Percentiles rank a stretch among this genome's conserved stretches.
Conservation (phyloP, 2,888 invertebrate species). For the Venusia cambrica region DNA sequence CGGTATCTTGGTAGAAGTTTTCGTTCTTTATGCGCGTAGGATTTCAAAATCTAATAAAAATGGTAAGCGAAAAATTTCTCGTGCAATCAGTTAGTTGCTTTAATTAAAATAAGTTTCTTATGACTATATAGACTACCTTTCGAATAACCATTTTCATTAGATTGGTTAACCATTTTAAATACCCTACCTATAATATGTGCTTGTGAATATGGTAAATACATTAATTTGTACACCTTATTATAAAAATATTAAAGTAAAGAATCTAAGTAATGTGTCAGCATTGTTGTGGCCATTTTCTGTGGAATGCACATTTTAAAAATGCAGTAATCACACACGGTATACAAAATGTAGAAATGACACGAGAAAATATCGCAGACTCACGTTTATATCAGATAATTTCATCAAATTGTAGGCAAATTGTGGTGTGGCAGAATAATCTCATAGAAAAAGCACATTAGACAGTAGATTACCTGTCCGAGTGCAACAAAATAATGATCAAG, state of each 20-base stretch:
- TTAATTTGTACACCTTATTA: neutral
- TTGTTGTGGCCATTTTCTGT: constrained; percentile 21
- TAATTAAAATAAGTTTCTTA: too few relatives aligned
- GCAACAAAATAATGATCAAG: constrained; percentile 7
- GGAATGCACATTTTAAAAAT: constrained; percentile 23
- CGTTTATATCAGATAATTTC: constrained; percentile 13
- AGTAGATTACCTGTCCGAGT: constrained; percentile 1
- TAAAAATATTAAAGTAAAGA: neutral
- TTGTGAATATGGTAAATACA: too few relatives aligned
- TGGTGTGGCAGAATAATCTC: constrained; percentile 13
- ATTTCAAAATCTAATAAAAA: too few relatives aligned
- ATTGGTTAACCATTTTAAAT: too few relatives aligned
- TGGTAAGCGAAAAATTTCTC: too few relatives aligned
- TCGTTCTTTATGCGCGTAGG: too few relatives aligned
- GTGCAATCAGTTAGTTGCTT: too few relatives aligned
- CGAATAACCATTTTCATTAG: too few relatives aligned
- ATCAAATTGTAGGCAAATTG: constrained; percentile 13
- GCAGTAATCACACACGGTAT: constrained; percentile 17
- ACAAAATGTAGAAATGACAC: constrained; percentile 18
- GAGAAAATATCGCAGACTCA: constrained; percentile 12
- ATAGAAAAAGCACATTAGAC: constrained; percentile 12
- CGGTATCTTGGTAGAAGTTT: too few relatives aligned
- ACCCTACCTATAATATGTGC: too few relatives aligned
- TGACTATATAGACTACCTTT: too few relatives aligned
- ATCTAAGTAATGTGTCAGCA: constrained; percentile 6